Conservation (phyloP, 2,113 vertebrate species). For the Rynchops niger region DNA sequence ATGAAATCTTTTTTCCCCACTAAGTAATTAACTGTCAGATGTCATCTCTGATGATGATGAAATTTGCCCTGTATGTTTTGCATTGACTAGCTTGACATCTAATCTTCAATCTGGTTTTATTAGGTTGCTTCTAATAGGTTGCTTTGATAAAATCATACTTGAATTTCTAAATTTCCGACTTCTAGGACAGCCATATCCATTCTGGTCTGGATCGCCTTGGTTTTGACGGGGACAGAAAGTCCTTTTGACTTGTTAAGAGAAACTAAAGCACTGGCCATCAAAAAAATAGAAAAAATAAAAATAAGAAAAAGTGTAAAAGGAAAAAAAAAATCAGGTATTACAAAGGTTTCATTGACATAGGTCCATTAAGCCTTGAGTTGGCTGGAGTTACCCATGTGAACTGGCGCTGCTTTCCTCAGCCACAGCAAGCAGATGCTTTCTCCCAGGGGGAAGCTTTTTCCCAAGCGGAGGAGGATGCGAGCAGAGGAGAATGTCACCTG, state of each 20-base stretch:
- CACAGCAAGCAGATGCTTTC: not conserved
- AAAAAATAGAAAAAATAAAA: not conserved
- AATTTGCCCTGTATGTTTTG: not conserved
- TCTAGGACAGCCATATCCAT: not conserved
- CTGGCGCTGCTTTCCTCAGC: not conserved
- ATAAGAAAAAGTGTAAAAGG: too few relatives aligned
- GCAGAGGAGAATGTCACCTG: not conserved
- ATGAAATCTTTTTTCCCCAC: not conserved
- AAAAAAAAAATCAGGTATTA: not conserved
- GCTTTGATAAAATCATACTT: not conserved
- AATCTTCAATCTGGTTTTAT: not conserved
- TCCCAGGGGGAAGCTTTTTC: not conserved
- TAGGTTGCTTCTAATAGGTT: not conserved
- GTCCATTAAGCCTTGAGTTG: not conserved
- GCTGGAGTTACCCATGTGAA: rapidly evolving
- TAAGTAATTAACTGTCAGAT: not conserved
- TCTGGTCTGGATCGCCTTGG: not conserved
- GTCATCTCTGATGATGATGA: not conserved
- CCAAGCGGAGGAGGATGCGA: too few relatives aligned
- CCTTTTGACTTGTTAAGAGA: not conserved
- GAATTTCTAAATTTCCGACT: not conserved
- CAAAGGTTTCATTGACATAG: not conserved
- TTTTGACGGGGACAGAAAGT: not conserved
- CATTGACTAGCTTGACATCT: not conserved
- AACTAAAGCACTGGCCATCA: not conserved